Percentiles rank a stretch among this genome's conserved stretches.
Evolutionary conservation across 2,797 vertebrate species (phyloP).

Genomic region (Malurus leucopterus): DNA sequence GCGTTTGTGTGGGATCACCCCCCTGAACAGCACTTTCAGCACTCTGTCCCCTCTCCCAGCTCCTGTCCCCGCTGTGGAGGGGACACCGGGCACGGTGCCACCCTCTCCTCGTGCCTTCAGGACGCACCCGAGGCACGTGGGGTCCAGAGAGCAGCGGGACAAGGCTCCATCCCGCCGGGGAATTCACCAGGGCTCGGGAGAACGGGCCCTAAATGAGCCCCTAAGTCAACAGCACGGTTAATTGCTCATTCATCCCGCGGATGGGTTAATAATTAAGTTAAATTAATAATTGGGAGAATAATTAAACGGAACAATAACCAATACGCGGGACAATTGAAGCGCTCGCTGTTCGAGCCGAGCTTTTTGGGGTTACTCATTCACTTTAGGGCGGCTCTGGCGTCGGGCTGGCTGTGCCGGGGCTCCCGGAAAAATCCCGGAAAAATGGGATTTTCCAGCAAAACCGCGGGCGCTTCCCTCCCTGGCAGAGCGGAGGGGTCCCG

Average conservation of each 20-base stretch:
- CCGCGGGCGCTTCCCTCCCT: accelerated
- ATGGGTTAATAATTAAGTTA: conserved; percentile 51
- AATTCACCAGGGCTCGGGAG: background rate
- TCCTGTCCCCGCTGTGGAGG: background rate
- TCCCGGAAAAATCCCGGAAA: background rate
- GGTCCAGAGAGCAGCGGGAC: background rate
- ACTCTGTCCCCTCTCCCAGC: background rate
- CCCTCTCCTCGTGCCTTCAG: background rate
- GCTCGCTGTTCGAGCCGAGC: accelerated
- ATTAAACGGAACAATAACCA: conserved; percentile 25
- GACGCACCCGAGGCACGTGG: accelerated
- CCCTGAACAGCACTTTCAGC: accelerated
- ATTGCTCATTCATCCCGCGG: background rate
- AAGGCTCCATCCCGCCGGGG: accelerated
- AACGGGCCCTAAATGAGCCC: background rate
- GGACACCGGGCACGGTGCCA: accelerated
- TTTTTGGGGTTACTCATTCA: conserved; percentile 28
- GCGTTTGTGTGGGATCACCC: background rate
- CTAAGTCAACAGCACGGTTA: background rate
- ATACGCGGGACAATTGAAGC: background rate
- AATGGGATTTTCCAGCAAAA: background rate
- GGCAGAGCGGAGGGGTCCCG: background rate
- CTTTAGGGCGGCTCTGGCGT: accelerated
- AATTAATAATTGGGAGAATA: conserved; percentile 58
- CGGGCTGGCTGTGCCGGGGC: background rate